Percentiles rank a stretch among this genome's conserved stretches.
Conservation (phyloP, 1,140 invertebrate genomes). For the Tetragonula clypearis region DNA sequence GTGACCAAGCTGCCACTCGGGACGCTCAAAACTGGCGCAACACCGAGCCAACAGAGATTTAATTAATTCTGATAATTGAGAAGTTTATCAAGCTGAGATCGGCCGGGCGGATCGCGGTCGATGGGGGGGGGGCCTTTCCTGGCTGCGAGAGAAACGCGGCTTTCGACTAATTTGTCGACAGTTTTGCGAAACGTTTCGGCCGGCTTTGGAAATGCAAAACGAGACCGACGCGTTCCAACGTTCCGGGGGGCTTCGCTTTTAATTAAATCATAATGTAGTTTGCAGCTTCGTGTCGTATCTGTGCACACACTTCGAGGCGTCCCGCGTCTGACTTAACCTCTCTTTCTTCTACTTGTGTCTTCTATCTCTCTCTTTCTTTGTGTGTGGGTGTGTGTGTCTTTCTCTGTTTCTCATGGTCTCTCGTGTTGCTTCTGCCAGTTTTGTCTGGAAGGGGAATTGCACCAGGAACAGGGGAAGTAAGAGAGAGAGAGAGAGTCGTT, state of each 20-base stretch:
- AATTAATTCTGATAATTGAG: conserved; percentile 68
- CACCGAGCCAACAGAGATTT: conserved; percentile 46
- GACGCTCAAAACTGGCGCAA: conserved; percentile 9
- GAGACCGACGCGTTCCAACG: conserved; percentile 17
- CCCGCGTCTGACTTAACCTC: not conserved
- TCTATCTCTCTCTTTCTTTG: not conserved
- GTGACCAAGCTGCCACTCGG: no score
- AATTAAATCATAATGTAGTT: conserved; percentile 68
- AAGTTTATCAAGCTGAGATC: conserved; percentile 60
- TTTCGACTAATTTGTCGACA: conserved; percentile 60
- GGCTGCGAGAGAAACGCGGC: not conserved
- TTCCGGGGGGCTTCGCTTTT: conserved; percentile 55
- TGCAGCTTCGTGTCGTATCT: not conserved
- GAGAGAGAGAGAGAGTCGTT: conserved; percentile 44
- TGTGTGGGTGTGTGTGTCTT: not conserved
- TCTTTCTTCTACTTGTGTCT: not conserved
- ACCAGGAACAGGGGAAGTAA: not conserved
- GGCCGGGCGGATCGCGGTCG: not conserved
- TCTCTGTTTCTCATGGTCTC: not conserved
- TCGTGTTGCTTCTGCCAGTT: not conserved
- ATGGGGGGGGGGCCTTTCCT: not conserved
- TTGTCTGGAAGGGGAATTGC: conserved; percentile 11
- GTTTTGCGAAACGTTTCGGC: conserved; percentile 43
- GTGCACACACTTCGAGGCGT: not conserved
- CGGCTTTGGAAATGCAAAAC: conserved; percentile 49